phyloP scores from a whole-genome alignment of 2,797 vertebrate genomes.

The Pipistrellus pipistrellus region DNA sequence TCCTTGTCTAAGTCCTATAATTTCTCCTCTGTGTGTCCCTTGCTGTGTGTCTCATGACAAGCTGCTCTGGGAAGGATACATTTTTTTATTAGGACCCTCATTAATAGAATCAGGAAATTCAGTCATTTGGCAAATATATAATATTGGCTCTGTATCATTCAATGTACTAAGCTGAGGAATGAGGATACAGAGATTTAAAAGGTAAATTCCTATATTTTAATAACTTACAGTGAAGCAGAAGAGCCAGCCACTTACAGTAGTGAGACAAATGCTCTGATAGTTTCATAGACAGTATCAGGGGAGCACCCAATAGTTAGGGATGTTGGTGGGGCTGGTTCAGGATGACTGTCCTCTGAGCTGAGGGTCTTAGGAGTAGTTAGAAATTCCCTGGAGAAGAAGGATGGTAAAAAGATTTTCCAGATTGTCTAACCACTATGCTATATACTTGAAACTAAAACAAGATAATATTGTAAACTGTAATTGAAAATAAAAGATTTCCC shows the following conservation, averaged over 20 bases:
- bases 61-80: not conserved
- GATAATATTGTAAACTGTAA: not conserved
- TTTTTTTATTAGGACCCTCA: not conserved
- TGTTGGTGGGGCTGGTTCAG: not conserved
- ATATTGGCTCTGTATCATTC: conserved; percentile 6
- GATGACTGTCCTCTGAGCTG: not conserved
- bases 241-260: not conserved
- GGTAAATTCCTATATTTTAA: not conserved
- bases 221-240: not conserved
- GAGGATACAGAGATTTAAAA: not conserved
- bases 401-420: conserved; percentile 32
- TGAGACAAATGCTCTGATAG: not conserved
- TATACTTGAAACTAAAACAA: not conserved
- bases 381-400: not conserved
- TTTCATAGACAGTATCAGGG: not conserved
- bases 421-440: not conserved
- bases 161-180: not conserved
- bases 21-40: not conserved
- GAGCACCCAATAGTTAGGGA: not conserved
- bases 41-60: conserved; percentile 4
- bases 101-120: conserved; percentile 23
- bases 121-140: not conserved
- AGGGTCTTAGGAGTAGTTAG: not conserved
- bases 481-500: not conserved
- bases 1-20: not conserved